Conservation (phyloP, 2,113 vertebrate genomes). For the Pangasianodon gigas region DNA sequence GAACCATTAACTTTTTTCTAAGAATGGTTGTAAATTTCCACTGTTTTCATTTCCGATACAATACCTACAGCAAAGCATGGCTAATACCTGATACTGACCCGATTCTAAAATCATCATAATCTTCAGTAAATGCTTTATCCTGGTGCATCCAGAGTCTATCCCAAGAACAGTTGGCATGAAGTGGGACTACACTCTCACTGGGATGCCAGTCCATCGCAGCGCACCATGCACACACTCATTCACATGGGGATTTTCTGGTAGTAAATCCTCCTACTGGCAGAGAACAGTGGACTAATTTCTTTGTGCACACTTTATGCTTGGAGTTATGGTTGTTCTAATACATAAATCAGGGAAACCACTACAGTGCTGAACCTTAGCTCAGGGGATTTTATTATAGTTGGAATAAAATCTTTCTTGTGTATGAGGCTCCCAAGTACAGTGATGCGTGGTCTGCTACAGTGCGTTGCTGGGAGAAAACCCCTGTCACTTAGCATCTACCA, state of each 20-base stretch:
- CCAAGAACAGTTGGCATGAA: background rate
- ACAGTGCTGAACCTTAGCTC: background rate
- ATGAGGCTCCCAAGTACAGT: background rate
- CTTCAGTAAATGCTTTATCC: background rate
- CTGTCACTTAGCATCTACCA: conserved; percentile 60
- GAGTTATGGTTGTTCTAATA: background rate
- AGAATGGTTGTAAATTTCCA: background rate
- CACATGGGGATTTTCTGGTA: no score
- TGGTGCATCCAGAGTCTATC: background rate
- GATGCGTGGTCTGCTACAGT: conserved; percentile 10
- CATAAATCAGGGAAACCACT: background rate
- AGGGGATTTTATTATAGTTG: background rate
- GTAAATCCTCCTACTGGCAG: background rate
- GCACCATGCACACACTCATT: background rate
- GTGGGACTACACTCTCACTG: background rate
- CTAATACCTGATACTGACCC: background rate
- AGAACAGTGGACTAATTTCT: conserved; percentile 6
- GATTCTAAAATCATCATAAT: background rate
- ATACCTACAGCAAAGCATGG: background rate
- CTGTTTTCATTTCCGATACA: no score
- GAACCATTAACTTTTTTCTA: background rate
- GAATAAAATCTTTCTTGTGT: background rate
- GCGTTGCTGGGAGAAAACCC: conserved; percentile 45
- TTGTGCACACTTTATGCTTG: background rate
- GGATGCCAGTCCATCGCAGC: background rate